A percentile compares a stretch with the other conserved stretches of the same genome.
Evolutionary conservation across 1,140 invertebrate species (phyloP).

Genomic region (Trichonephila clavata): DNA sequence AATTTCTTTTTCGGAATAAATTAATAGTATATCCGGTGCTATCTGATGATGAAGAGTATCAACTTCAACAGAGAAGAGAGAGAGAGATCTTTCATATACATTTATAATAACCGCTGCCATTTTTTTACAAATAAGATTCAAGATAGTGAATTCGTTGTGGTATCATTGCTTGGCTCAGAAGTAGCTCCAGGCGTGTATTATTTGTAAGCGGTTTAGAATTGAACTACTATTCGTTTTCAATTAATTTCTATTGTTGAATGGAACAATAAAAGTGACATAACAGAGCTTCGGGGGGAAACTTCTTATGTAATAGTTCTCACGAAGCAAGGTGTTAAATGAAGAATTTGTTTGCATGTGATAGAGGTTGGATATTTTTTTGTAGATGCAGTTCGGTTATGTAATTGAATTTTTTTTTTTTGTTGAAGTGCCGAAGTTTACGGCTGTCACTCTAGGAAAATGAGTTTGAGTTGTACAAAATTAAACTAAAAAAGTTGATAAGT

Average conservation of each 20-base stretch:
- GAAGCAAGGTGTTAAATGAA: neutral
- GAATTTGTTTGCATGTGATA: neutral
- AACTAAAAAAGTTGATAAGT: too few relatives aligned
- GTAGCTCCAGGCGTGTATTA: neutral
- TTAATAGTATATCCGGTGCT: neutral
- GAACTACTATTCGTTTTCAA: slow-evolving; percentile 1
- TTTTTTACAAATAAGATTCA: neutral
- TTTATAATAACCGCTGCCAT: neutral
- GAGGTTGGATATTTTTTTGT: neutral
- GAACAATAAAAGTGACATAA: slow-evolving; percentile 6
- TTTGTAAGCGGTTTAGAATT: neutral
- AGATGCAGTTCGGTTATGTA: neutral
- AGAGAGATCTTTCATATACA: neutral
- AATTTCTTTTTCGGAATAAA: neutral
- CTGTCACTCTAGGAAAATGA: too few relatives aligned
- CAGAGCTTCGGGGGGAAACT: neutral
- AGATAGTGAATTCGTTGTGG: neutral
- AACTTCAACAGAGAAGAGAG: neutral
- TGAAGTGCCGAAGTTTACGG: too few relatives aligned
- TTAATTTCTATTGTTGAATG: slow-evolving; percentile 11
- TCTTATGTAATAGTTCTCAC: slow-evolving; percentile 10
- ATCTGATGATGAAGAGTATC: neutral
- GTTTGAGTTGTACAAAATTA: too few relatives aligned
- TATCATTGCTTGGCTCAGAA: neutral
- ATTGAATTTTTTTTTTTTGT: too few relatives aligned